These are phyloP conservation scores for Nannobrachium achirus DNA, from an alignment of 2,113 vertebrate species.

Conservation along the genomic window DNA sequence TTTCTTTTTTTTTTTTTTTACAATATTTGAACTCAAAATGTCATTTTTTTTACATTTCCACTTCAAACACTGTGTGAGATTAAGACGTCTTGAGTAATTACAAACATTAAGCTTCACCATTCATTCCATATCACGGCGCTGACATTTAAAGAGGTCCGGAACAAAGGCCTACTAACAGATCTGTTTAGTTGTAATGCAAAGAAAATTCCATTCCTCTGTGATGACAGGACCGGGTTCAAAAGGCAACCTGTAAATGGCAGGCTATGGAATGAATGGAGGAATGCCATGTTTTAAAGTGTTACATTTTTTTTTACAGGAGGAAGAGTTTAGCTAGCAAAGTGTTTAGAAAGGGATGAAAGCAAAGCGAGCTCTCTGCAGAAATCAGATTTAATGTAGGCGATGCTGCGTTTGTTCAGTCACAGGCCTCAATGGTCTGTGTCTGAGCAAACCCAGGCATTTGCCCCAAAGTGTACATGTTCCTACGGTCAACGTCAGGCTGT, in stretches of 20 bases:
- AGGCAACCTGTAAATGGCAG: slow-evolving; percentile 49
- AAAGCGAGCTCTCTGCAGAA: slow-evolving; percentile 36
- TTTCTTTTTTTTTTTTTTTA: slow-evolving; percentile 77
- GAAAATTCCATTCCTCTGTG: slow-evolving; percentile 54
- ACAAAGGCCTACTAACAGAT: slow-evolving; percentile 68
- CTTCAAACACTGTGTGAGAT: slow-evolving; percentile 71
- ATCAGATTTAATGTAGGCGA: slow-evolving; percentile 17
- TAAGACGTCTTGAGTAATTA: slow-evolving; percentile 73
- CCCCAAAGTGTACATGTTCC: slow-evolving; percentile 32
- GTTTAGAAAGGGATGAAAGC: slow-evolving; percentile 32
- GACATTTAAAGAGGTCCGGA: slow-evolving; percentile 68
- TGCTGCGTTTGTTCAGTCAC: slow-evolving; percentile 10
- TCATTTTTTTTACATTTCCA: slow-evolving; percentile 70
- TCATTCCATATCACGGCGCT: slow-evolving; percentile 72
- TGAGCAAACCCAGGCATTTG: slow-evolving; percentile 31
- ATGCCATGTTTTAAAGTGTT: slow-evolving; percentile 40
- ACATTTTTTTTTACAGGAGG: slow-evolving; percentile 32
- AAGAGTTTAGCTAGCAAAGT: slow-evolving; percentile 47
- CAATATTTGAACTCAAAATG: slow-evolving; percentile 76
- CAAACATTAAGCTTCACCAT: slow-evolving; percentile 71
- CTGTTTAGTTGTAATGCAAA: slow-evolving; percentile 59
- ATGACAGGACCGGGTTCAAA: slow-evolving; percentile 62
- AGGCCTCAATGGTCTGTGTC: background rate
- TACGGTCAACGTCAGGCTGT: slow-evolving; percentile 23
- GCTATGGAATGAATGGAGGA: slow-evolving; percentile 52